Base-by-base conservation (phyloP, 2,113 vertebrate genomes). In the Tricholaema leucomelas region DNA sequence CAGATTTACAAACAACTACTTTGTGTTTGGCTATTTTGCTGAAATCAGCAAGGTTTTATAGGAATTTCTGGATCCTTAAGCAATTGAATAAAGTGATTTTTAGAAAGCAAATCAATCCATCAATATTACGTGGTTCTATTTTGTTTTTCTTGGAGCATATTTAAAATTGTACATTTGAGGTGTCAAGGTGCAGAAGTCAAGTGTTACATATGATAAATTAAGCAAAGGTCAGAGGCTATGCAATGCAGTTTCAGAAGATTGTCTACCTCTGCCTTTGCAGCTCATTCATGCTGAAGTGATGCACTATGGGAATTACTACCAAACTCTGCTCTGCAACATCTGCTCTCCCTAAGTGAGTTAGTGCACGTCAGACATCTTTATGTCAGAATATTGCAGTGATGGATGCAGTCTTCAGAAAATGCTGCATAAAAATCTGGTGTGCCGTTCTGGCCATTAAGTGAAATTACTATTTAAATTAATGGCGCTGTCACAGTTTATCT, bases 271-370 rank as follows among this genome's bases (percentile, higher is more conserved):
- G 98, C 98, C 98, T 98, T 97, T 99, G 98, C 98, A 97, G 98
- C 98, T 99, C 99, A 99, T 98, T 99, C 98, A 99, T 98, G 99
- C 98, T 98, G 98, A 99, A 99, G 99, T 98, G 98, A 99, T 98
- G 98, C 99, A 98, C 98, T 98, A 97, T 98, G 99, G 99, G 99
- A 99, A 99, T 99, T 98, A 98, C 98, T 98, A 98, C 98, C 98
- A 98, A 99, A 98, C 98, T 98, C 98, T 96, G 97, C 98, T 98
- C 98, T 67, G 98, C 98, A 99, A 99, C 99, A 99, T 99, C 99
- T 99, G 99, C 98, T 98, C 98, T 98, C 98, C 98, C 98, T 99
- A 99, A 99, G 99, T 99, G 98, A 99, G 99, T 99, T 99, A 99
- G 98, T 98, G 98, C 98, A 98, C 98, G 98, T 99, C 99, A 99